Base-by-base conservation (phyloP, 53 echinoderm and acorn worm species). In the Crossaster papposus region DNA sequence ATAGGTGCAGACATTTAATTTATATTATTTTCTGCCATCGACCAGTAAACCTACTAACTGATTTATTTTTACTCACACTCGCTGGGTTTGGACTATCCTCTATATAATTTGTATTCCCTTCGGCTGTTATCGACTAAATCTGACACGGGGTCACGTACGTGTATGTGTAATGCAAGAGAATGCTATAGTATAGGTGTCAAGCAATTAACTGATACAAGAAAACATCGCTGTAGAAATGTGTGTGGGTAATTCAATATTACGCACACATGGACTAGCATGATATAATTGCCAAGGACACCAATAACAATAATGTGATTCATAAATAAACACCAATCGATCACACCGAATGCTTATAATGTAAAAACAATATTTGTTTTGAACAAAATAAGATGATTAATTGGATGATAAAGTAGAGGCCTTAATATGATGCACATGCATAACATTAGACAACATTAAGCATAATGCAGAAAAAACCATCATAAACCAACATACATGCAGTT, bases 51-150 rank as follows among this genome's bases (percentile, higher is more conserved):
- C 38, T 38, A 38, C 38, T 44, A 44, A 44, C 44, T 9, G 44
- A 44, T 1, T 9, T 9, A 7, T 44, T 44, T 44, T 44, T 44
- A 8, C 22, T 58, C 22, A 58, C 22, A 44, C 58, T 15, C 58
- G 58, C 58, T 68, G 17, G 68, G 24, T 26, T 68, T n/a, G n/a
- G n/a, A n/a, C 24, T 23, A n/a, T 68, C 68, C 68, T 3, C 22
- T 1, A n/a, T 68, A 1, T 44, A 44, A 1, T 68, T 74, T 74
- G 35, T 17, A 14, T 74, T 13, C 35, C 75, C 75, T 34, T 2
- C 10, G 75, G 75, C 75, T 32, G 28, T 74, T 32, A 74, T 74
- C 75, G 75, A 74, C 34, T 35, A 36, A 74, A 74, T 74, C 36
- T 74, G 75, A 74, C 75, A 35, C 75, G 17, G 28, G 75, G 75